Evolutionary conservation across 2,888 invertebrate genomes (phyloP).

Genomic region (Melanostoma scalare): DNA sequence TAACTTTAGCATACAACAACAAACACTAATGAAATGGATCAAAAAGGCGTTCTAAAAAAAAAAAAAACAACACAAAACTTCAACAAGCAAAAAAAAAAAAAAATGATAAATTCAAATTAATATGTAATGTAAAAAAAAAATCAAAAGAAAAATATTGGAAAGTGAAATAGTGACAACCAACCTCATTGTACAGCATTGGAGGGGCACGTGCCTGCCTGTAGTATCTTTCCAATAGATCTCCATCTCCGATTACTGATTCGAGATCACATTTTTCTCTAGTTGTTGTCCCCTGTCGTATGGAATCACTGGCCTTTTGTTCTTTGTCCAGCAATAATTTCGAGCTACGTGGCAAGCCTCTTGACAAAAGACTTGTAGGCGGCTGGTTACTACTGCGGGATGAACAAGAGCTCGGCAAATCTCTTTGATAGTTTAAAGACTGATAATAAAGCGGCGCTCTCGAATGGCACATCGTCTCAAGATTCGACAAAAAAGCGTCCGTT

Average conservation of each 20-base stretch:
- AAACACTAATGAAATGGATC: not conserved
- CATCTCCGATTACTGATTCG: constrained; percentile 16
- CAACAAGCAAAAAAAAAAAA: not conserved
- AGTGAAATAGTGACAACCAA: constrained; percentile 64
- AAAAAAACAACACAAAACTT: constrained; percentile 1
- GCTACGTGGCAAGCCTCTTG: constrained; percentile 41
- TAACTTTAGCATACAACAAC: not conserved
- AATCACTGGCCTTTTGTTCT: constrained; percentile 35
- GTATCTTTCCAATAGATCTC: constrained; percentile 57
- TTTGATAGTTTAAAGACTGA: constrained; percentile 48
- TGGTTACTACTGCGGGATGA: constrained; percentile 5
- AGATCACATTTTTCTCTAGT: constrained; percentile 39
- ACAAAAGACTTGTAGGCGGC: constrained; percentile 15
- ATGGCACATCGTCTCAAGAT: constrained; percentile 30
- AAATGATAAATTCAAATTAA: constrained; percentile 1
- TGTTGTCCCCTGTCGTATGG: not conserved
- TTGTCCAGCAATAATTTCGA: constrained; percentile 41
- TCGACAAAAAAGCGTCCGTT: constrained; percentile 29
- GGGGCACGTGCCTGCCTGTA: constrained; percentile 43
- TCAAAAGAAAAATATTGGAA: constrained; percentile 11
- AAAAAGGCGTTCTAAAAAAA: not conserved
- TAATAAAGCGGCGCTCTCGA: constrained; percentile 37
- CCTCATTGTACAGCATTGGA: constrained; percentile 62
- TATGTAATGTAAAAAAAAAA: constrained; percentile 15
- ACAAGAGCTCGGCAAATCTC: constrained; percentile 38